Conservation (phyloP, 2,113 vertebrate species). For the Holacanthus passer region DNA sequence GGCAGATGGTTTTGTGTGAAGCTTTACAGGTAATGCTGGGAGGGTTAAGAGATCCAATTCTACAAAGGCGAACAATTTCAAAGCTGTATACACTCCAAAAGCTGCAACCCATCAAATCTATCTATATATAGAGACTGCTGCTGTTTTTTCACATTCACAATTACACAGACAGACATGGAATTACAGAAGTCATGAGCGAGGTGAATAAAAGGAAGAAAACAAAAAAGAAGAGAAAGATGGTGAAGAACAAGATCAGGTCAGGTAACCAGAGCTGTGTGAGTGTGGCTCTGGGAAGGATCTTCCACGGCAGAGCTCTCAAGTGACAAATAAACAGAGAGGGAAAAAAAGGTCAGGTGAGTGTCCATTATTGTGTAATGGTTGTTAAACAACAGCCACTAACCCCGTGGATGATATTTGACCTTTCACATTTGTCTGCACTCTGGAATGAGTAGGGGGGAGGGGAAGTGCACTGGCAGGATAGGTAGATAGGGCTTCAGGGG, state of each 20-base stretch:
- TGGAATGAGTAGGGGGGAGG: slow-evolving; percentile 37
- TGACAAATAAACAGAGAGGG: slow-evolving; percentile 69
- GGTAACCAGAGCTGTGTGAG: slow-evolving; percentile 50
- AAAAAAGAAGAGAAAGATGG: not conserved
- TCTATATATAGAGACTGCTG: not conserved
- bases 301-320: slow-evolving; percentile 59
- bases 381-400: slow-evolving; percentile 59
- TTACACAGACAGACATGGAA: not conserved
- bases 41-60: not conserved
- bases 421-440: slow-evolving; percentile 62
- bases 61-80: not conserved
- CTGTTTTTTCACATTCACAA: not conserved
- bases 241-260: slow-evolving; percentile 33
- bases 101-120: not conserved
- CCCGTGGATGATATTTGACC: slow-evolving; percentile 64
- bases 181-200: not conserved
- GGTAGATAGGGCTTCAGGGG: slow-evolving; percentile 15
- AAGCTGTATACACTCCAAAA: not conserved
- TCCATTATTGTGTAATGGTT: slow-evolving; percentile 49
- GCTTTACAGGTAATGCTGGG: not conserved
- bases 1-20: slow-evolving; percentile 10
- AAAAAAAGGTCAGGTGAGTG: slow-evolving; percentile 45
- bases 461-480: not conserved
- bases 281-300: slow-evolving; percentile 33
- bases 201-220: not conserved